Evolutionary conservation across 23 tunicate species (phyloP), one percentile per base, ranked within the genome.

Genomic region (Styela clava): DNA sequence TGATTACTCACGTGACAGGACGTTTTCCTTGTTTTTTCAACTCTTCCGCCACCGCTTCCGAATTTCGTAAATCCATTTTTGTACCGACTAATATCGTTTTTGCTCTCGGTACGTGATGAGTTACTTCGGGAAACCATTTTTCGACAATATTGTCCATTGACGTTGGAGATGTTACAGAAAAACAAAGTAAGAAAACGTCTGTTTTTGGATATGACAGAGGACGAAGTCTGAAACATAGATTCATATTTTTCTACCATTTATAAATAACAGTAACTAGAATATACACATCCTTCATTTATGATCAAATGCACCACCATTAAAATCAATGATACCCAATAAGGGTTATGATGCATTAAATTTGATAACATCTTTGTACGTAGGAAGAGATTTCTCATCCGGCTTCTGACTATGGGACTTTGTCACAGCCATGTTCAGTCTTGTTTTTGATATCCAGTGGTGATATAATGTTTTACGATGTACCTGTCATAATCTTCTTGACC

Each of bases 401-500:
- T n/a, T n/a, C n/a, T n/a, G n/a, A n/a, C n/a, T n/a, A n/a, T n/a
- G n/a, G n/a, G n/a, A n/a, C n/a, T n/a, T n/a, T n/a, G n/a, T n/a
- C n/a, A n/a, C n/a, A n/a, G n/a, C n/a, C n/a, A n/a, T n/a, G n/a
- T n/a, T n/a, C n/a, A n/a, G n/a, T n/a, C n/a, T n/a, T n/a, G n/a
- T n/a, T n/a, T n/a, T n/a, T n/a, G n/a, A n/a, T n/a, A n/a, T n/a
- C n/a, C n/a, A n/a, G n/a, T n/a, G n/a, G n/a, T n/a, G n/a, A n/a
- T n/a, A n/a, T n/a, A n/a, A n/a, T n/a, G n/a, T n/a, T n/a, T n/a
- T n/a, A n/a, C n/a, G n/a, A n/a, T n/a, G n/a, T n/a, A 67, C 71
- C 71, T 67, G 71, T 67, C 71, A 67, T 67, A 67, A 67, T 29
- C 31, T 22, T 67, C 71, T 67, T 67, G 71, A 1, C 71, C 71